Evolutionary conservation across 2,888 invertebrate species (phyloP), one percentile per base, ranked within the genome.

Genomic region (Cremastinae sp.): DNA sequence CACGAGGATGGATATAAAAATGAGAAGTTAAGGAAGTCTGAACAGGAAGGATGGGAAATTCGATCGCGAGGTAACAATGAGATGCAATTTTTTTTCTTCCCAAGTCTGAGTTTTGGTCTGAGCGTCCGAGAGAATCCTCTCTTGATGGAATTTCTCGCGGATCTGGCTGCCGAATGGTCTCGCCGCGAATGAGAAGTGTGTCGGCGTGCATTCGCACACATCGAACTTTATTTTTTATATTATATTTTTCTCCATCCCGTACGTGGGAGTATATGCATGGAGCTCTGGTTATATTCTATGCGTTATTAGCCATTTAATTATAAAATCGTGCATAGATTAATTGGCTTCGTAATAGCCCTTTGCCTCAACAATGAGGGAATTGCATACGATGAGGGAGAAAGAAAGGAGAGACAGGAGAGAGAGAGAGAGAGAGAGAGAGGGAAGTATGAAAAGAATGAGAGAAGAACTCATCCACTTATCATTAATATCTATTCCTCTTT

Each of bases 291-390:
- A 88, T n/a, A n/a, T 88, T 89, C 88, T 86, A 89, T 88, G 87
- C 86, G 85, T 86, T 86, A 89, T 89, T 89, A 89, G 88, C 84
- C 86, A 82, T 89, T 89, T 89, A 89, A 89, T 89, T 89, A 89
- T 87, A 86, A 89, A 89, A 88, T 88, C 88, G 87, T 86, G 88
- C 87, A 86, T 87, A 87, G 86, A 89, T 89, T 89, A 89, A 89
- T 89, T 89, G 89, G 86, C 87, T 86, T 65, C 82, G 87, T 87
- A 86, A 88, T 87, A 85, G 86, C 83, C 81, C 83, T 78, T 59
- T 5, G 28, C 69, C 58, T 45, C 81, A 85, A 87, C 87, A 85
- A 85, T 85, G 84, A 83, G 79, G 82, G 79, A 80, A 80, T 83
- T 75, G 75, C 75, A 78, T 76, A 74, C 61, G 39, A 7, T 72